These are phyloP conservation scores for Cephalopterus ornatus DNA, from an alignment of 2,113 vertebrate genomes.

Conservation along the genomic window DNA sequence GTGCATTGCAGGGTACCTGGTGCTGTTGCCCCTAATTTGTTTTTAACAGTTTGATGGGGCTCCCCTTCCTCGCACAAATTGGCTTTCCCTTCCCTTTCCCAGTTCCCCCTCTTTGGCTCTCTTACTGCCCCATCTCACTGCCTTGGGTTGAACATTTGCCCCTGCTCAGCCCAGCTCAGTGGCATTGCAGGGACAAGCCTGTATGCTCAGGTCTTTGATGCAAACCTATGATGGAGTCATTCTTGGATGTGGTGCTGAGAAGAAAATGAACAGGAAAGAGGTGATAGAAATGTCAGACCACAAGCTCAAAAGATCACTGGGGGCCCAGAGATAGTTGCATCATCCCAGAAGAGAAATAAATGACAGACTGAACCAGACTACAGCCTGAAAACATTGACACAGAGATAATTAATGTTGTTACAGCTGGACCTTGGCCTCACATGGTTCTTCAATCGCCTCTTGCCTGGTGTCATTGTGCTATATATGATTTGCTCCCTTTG, in stretches of 20 bases:
- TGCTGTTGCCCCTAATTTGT: background rate
- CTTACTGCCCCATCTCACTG: rapidly evolving
- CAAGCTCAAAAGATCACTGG: background rate
- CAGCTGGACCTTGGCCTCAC: slow-evolving; percentile 49
- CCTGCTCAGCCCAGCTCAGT: background rate
- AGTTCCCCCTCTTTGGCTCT: background rate
- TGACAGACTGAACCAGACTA: background rate
- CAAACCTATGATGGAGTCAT: background rate
- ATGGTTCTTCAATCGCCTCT: background rate
- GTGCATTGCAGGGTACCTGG: background rate
- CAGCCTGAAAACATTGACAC: slow-evolving; percentile 7
- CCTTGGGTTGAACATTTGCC: rapidly evolving
- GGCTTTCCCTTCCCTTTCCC: background rate
- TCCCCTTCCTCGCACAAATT: background rate
- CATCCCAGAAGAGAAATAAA: background rate
- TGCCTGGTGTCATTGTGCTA: background rate
- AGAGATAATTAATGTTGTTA: slow-evolving; percentile 37
- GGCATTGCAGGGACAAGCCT: background rate
- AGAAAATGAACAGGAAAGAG: background rate
- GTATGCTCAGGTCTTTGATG: background rate
- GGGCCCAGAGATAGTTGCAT: background rate
- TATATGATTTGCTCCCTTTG: slow-evolving; percentile 16
- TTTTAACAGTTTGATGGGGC: rapidly evolving
- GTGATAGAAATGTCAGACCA: slow-evolving; percentile 31
- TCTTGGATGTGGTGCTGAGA: background rate